Base-by-base conservation (phyloP, 2,113 vertebrate species). In the Sclerurus mexicanus region DNA sequence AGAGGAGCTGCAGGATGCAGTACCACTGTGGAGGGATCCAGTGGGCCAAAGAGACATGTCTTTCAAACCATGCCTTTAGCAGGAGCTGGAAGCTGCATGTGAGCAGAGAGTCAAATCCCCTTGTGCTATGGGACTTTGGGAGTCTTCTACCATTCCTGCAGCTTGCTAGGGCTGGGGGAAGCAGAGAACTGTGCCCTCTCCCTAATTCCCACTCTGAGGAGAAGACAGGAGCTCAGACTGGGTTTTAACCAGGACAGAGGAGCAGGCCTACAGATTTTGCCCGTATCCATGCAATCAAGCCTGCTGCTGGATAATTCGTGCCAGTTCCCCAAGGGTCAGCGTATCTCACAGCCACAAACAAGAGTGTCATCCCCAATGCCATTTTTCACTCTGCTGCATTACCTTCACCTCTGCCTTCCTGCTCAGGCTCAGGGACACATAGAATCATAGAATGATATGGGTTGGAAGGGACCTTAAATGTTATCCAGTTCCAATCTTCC, bases 51-150 rank as follows among this genome's bases (percentile, higher is more conserved):
- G 30, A 22, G 14, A 18, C 21, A 8, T 19, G 67, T 67, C 12
- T 46, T 39, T 33, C 44, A 89, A 73, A 44, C 12, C 6, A 14
- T 0, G 6, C 4, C 85, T 88, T 67, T 25, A 67, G 20, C 42
- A 74, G 73, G 39, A 91, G 23, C 46, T 46, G 27, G 30, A 7
- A 75, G 46, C 28, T 6, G 9, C 0, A 0, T 35, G 47, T 71
- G 23, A 84, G 42, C 59, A 28, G 22, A 58, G 13, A 52, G 12
- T 15, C 35, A 75, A 67, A 59, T 10, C n/a, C 40, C 7, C 14
- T 4, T 1, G 2, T 50, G 21, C 39, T 59, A 18, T 18, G 4
- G 33, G 35, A 59, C 9, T 56, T 44, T 0, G 0, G 33, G 33
- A 71, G 8, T 9, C 33, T 74, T 23, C 39, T 50, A 16, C 1